Base-by-base conservation (phyloP, 2,113 vertebrate species). In the Nerophis ophidion region DNA sequence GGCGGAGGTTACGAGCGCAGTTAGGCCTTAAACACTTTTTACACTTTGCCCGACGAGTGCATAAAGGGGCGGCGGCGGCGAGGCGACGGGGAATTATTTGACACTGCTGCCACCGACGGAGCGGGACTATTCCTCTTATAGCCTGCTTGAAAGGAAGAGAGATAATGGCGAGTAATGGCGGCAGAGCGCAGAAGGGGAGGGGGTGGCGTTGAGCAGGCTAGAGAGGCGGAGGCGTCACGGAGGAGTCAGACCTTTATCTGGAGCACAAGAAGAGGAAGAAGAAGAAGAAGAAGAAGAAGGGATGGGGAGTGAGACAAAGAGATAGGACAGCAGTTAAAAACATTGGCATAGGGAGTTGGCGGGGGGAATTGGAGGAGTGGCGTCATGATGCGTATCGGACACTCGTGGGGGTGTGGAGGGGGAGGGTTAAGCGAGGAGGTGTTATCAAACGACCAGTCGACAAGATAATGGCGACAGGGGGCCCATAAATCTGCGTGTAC, bases 221-320 rank as follows among this genome's bases (percentile, higher is more conserved):
- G 79, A 77, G 76, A 75, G 83, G 77, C 64, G 72, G 80, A 84
- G 79, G 81, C 84, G 82, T 82, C 80, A 80, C 65, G 81, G 42
- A 82, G 86, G 68, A 86, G 82, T 88, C 85, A 87, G 82, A 86
- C 82, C 86, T 86, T 86, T 87, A 87, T 87, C 87, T 88, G 76
- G 5, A 72, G 66, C 66, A 79, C 67, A 80, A 60, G 78, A 65
- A 80, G 63, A 64, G 4, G 26, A 26, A 26, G 26, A 26, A 26
- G 76, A 68, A 81, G 66, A 57, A 58, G 55, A 40, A 68, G 51
- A 53, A 47, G 50, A 70, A 70, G 66, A 53, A 38, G 66, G 48
- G 66, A 68, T 67, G 44, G 62, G 16, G 49, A 60, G 58, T 71
- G 46, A 71, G 57, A 59, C 52, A 68, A 48, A 57, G 59, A 69